Evolutionary conservation across 2,797 vertebrate genomes (phyloP).

Genomic region (Oreochromis grahami): DNA sequence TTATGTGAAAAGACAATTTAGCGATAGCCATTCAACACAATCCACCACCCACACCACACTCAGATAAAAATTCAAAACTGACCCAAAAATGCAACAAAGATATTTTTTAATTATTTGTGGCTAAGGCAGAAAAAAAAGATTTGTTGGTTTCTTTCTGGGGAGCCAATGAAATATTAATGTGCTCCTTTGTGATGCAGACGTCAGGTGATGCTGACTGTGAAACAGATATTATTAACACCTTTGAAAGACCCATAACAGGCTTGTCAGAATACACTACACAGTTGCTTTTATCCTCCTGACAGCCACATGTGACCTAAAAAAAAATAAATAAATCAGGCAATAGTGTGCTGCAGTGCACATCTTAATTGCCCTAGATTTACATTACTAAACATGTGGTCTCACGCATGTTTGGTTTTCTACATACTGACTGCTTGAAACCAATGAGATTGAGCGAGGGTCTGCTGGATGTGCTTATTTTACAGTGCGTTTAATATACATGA

Average conservation of each 20-base stretch:
- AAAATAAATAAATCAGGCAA: not conserved
- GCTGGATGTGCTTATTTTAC: not conserved
- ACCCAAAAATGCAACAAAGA: not conserved
- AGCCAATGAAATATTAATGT: conserved; percentile 21
- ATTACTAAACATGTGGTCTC: not conserved
- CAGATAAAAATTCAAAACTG: not conserved
- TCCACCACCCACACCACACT: not conserved
- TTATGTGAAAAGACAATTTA: not conserved
- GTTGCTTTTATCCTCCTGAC: conserved; percentile 26
- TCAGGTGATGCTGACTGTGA: conserved; percentile 6
- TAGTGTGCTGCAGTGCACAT: not conserved
- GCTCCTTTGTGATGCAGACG: not conserved
- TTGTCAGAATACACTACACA: not conserved
- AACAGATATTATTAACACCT: conserved; percentile 37
- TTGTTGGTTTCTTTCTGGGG: not conserved
- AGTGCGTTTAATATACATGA: not conserved
- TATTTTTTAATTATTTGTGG: not conserved
- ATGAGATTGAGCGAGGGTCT: not conserved
- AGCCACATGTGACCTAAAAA: conserved; percentile 18
- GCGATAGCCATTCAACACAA: not conserved
- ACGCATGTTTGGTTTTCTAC: not conserved
- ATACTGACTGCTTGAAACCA: not conserved
- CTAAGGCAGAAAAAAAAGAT: not conserved
- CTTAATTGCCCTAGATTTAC: not conserved
- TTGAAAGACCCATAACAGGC: conserved; percentile 30